These are phyloP conservation scores for Periophthalmodon schlosseri DNA, from an alignment of 2,113 vertebrate genomes.

Conservation along the genomic window DNA sequence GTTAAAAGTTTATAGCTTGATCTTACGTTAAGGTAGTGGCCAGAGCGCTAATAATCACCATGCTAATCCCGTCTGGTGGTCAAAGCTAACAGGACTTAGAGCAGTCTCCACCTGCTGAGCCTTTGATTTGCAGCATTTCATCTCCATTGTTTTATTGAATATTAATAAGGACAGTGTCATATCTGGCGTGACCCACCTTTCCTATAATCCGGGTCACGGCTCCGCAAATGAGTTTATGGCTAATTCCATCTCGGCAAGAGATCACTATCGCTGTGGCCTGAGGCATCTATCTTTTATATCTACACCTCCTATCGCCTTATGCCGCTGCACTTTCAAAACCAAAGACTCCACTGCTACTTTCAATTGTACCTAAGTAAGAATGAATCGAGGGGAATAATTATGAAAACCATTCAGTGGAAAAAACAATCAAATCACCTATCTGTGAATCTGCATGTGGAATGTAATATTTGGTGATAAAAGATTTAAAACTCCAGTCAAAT, in stretches of 20 bases:
- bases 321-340: conserved; percentile 34
- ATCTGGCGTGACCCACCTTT: conserved; percentile 72
- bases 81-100: conserved; percentile 44
- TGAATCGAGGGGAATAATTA: conserved; percentile 5
- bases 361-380: conserved; percentile 6
- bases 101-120: conserved; percentile 65
- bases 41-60: conserved; percentile 43
- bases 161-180: conserved; percentile 67
- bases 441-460: conserved; percentile 3
- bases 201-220: conserved; percentile 65
- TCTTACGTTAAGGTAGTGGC: neutral
- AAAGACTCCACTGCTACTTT: conserved; percentile 19
- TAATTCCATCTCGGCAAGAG: conserved; percentile 73
- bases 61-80: conserved; percentile 54
- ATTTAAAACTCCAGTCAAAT: conserved; percentile 10
- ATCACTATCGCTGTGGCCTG: conserved; percentile 64
- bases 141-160: conserved; percentile 72
- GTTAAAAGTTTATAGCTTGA: neutral
- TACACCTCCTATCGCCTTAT: conserved; percentile 29
- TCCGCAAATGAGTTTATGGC: conserved; percentile 67
- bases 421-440: conserved; percentile 8
- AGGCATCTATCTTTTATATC: conserved; percentile 48
- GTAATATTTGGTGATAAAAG: conserved; percentile 10
- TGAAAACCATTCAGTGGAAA: conserved; percentile 2
- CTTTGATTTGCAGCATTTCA: conserved; percentile 57